A percentile compares a stretch with the other conserved stretches of the same genome.
These are phyloP conservation scores for Saimiri boliviensis DNA, from an alignment of 2,113 vertebrate genomes.

Conservation along the genomic window DNA sequence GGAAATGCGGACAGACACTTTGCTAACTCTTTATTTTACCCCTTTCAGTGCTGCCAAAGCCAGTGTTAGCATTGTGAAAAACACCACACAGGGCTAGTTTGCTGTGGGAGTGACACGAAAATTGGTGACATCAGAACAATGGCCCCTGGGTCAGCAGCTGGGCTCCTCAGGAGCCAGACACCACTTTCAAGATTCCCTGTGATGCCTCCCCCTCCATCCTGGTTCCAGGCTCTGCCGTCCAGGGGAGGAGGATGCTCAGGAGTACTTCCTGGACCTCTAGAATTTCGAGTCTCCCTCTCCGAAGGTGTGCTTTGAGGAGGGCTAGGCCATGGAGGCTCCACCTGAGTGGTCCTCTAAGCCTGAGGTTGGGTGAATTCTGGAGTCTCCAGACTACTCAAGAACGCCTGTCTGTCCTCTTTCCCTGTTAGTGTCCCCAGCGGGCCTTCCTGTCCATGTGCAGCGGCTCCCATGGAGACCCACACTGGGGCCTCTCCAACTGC, in stretches of 20 bases:
- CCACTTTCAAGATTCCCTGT: not conserved
- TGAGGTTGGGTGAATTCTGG: not conserved
- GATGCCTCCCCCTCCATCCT: rapidly evolving
- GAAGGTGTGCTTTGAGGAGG: not conserved
- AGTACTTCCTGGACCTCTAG: rapidly evolving
- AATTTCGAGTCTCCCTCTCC: rapidly evolving
- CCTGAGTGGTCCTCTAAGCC: not conserved
- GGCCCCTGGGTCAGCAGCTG: not conserved
- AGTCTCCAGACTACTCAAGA: not conserved
- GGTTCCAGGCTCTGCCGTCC: rapidly evolving
- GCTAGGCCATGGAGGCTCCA: not conserved
- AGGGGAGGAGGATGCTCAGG: not conserved
- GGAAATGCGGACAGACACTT: not conserved
- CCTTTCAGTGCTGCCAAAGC: not conserved
- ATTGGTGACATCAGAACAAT: too few species aligned
- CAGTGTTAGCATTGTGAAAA: not conserved
- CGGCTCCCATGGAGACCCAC: rapidly evolving
- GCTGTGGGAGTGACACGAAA: not conserved
- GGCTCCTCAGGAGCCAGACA: not conserved
- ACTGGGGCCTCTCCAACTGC: not conserved
- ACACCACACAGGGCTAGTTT: not conserved
- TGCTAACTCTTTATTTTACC: not conserved
- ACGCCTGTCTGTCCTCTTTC: not conserved
- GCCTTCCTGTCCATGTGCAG: rapidly evolving
- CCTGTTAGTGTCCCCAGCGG: rapidly evolving